Percentiles rank a stretch among this genome's conserved stretches.
These are phyloP conservation scores for Synanceia verrucosa DNA, from an alignment of 2,797 vertebrate genomes.

Conservation along the genomic window DNA sequence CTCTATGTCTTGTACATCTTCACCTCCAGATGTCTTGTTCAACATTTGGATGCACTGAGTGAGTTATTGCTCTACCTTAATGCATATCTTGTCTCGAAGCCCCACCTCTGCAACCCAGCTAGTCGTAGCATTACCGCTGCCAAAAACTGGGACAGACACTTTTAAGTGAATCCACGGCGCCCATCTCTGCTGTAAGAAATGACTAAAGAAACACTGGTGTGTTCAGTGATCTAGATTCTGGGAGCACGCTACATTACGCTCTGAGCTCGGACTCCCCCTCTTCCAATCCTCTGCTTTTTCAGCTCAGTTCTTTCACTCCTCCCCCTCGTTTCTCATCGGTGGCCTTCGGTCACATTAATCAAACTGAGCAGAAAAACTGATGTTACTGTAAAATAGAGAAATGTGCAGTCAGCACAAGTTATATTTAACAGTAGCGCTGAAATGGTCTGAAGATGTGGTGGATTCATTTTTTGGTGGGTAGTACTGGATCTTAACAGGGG, in stretches of 20 bases:
- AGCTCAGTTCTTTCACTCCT: conserved; percentile 19
- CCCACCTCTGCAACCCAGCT: conserved; percentile 14
- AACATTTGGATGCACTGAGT: too few relatives aligned
- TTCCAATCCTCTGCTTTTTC: conserved; percentile 45
- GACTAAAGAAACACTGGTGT: conserved; percentile 66
- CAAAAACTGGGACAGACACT: conserved; percentile 53
- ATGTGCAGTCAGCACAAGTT: conserved; percentile 31
- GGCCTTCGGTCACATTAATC: conserved; percentile 36
- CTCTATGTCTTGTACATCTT: too few relatives aligned
- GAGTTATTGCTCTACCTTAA: neutral
- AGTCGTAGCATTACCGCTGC: conserved; percentile 12
- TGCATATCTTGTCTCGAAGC: conserved; percentile 16
- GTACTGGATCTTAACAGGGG: conserved; percentile 15
- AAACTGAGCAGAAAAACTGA: conserved; percentile 51
- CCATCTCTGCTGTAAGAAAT: conserved; percentile 55
- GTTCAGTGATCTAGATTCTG: conserved; percentile 80
- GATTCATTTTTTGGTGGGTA: neutral
- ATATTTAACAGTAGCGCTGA: conserved; percentile 10
- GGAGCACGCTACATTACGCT: conserved; percentile 71
- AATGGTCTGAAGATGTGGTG: neutral
- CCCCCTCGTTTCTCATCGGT: conserved; percentile 24
- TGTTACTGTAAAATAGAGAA: conserved; percentile 25
- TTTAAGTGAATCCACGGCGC: conserved; percentile 35
- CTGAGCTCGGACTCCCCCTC: conserved; percentile 37
- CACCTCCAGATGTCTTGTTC: too few relatives aligned